phyloP scores from a whole-genome alignment of 1,140 invertebrate species.

The Papilio machaon region DNA sequence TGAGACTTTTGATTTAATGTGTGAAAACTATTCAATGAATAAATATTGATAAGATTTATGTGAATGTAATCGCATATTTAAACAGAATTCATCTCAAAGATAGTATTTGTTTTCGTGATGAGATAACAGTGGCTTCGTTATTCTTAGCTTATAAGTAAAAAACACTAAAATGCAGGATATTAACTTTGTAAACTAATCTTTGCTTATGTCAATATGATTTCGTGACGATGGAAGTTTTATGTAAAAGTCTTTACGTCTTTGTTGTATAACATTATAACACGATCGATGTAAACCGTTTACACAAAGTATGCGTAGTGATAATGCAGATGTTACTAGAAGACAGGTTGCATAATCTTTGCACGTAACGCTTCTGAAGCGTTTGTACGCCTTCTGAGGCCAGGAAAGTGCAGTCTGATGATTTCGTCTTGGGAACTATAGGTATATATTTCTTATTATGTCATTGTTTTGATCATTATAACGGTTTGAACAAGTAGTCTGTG shows the following conservation, averaged over 20 bases:
- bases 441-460: neutral
- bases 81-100: neutral
- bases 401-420: conserved; percentile 11
- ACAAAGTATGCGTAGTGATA: conserved; percentile 1
- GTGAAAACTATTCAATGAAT: neutral
- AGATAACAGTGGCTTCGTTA: neutral
- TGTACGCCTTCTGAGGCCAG: conserved; percentile 22
- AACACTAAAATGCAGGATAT: neutral
- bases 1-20: neutral
- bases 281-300: conserved; percentile 19
- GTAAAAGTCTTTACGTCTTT: conserved; percentile 11
- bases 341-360: conserved; percentile 12
- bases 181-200: neutral
- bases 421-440: neutral
- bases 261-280: conserved; percentile 15
- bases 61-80: neutral
- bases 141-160: neutral
- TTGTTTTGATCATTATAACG: neutral
- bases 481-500: neutral
- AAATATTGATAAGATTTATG: neutral
- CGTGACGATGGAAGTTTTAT: neutral
- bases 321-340: conserved; percentile 19
- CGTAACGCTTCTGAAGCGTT: neutral
- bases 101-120: neutral
- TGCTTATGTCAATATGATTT: neutral